Base-by-base conservation (phyloP, 2,888 invertebrate species). In the Anthrax anthrax region DNA sequence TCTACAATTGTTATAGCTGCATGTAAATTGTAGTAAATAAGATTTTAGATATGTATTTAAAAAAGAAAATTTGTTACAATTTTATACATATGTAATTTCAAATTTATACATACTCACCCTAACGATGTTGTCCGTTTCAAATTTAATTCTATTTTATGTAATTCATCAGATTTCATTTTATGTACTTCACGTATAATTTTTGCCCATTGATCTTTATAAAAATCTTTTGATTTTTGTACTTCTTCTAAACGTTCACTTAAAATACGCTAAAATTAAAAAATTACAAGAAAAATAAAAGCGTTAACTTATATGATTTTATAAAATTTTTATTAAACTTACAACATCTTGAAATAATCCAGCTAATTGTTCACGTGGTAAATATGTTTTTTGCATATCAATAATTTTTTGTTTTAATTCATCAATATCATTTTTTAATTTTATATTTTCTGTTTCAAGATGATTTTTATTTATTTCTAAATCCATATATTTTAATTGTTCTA, bases 201-300 rank as follows among this genome's bases (percentile, higher is more conserved):
- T 2, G 76, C 75, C 81, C 83, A 86, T 58, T 84, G 80, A 55
- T 80, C 78, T 58, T 85, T 84, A 65, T 85, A 86, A 60, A 80
- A 83, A 14, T 73, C 68, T 61, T 84, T 84, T 36, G 80, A 77
- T 47, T 77, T 76, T 46, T 76, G 72, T 3, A 80, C 75, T 47
- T 73, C 72, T 50, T 74, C 72, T 42, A 80, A 68, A 55, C 81
- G 80, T 58, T 80, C 76, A 57, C 82, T 80, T 13, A 82, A 58
- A 42, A 67, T 69, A 45, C 74, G 72, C 74, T 75, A 19, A 19
- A 51, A 39, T 42, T 37, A 46, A 39, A 50, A 29, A 32, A 23
- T 10, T 3, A 37, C n/a, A 36, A 8, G 17, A 37, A 43, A 19
- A 37, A 10, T 4, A 14, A 43, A 43, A 2, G 23, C 2, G 9